Percentiles rank a stretch among this genome's conserved stretches.
These are phyloP conservation scores for Etia nguti DNA, from an alignment of 2,113 vertebrate species.

Conservation along the genomic window DNA sequence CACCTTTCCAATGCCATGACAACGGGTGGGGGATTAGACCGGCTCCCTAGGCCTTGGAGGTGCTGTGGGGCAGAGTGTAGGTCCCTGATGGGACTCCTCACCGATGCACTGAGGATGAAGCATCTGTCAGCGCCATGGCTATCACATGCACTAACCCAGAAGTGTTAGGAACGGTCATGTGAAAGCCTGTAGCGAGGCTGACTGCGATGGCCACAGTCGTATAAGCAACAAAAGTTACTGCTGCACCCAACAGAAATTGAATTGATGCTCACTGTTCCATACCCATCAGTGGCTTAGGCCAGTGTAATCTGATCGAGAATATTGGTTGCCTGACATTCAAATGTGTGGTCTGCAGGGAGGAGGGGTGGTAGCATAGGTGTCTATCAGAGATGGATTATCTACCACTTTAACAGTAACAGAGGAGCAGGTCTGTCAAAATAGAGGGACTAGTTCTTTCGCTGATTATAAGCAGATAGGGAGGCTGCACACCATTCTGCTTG, in stretches of 20 bases:
- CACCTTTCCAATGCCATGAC: not conserved
- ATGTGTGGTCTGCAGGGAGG: slow-evolving; percentile 21
- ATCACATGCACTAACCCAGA: slow-evolving; percentile 68
- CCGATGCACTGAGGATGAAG: slow-evolving; percentile 48
- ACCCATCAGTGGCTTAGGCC: slow-evolving; percentile 31
- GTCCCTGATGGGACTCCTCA: not conserved
- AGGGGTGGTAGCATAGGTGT: not conserved
- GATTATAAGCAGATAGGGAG: slow-evolving; percentile 26
- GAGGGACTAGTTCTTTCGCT: slow-evolving; percentile 37
- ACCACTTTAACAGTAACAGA: slow-evolving; percentile 42
- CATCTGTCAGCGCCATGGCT: slow-evolving; percentile 19
- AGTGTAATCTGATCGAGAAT: slow-evolving; percentile 31
- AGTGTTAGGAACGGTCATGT: slow-evolving; percentile 57
- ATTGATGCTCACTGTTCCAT: slow-evolving; percentile 54
- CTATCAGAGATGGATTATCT: slow-evolving; percentile 51
- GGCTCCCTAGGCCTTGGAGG: slow-evolving; percentile 5
- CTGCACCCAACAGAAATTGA: slow-evolving; percentile 37
- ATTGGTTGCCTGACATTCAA: slow-evolving; percentile 35
- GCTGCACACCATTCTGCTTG: not conserved
- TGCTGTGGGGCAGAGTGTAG: not conserved
- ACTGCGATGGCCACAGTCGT: slow-evolving; percentile 19
- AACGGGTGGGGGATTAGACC: not conserved
- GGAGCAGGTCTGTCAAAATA: slow-evolving; percentile 29
- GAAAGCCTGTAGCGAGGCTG: slow-evolving; percentile 22
- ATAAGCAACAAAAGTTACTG: slow-evolving; percentile 47